Evolutionary conservation across 2,888 invertebrate genomes (phyloP).

Genomic region (Epistrophe grossulariae): DNA sequence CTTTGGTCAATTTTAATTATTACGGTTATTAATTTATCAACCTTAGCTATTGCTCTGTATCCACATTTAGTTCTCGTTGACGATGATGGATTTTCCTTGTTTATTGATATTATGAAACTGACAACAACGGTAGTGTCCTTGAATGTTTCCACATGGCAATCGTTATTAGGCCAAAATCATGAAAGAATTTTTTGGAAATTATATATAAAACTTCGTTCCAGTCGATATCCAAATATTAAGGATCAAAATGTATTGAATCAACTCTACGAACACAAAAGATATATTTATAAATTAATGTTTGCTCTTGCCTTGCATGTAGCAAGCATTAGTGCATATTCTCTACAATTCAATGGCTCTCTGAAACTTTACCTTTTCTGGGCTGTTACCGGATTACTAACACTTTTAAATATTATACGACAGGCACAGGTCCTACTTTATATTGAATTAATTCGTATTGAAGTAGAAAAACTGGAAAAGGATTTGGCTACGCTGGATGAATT

Average conservation of each 20-base stretch:
- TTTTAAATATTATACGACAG: conserved; percentile 75
- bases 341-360: not conserved
- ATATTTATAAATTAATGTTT: not conserved
- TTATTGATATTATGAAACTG: conserved; percentile 78
- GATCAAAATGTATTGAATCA: conserved; percentile 7
- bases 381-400: not conserved
- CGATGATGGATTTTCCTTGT: conserved; percentile 77
- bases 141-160: conserved; percentile 21
- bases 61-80: conserved; percentile 76
- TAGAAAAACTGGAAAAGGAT: conserved; percentile 78
- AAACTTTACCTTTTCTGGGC: not conserved
- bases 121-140: conserved; percentile 77
- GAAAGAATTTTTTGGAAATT: conserved; percentile 65
- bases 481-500: conserved; percentile 78
- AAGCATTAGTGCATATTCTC: not conserved
- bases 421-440: conserved; percentile 79
- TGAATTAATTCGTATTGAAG: conserved; percentile 78
- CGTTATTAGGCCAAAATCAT: not conserved
- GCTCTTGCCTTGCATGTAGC: not conserved
- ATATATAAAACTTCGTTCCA: not conserved
- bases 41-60: conserved; percentile 56
- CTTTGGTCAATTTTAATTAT: conserved; percentile 77
- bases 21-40: conserved; percentile 59
- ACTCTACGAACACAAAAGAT: not conserved
- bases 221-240: conserved; percentile 6